Evolutionary conservation across 2,888 invertebrate genomes (phyloP), one percentile per base, ranked within the genome.

Genomic region (Copidosoma aretas): DNA sequence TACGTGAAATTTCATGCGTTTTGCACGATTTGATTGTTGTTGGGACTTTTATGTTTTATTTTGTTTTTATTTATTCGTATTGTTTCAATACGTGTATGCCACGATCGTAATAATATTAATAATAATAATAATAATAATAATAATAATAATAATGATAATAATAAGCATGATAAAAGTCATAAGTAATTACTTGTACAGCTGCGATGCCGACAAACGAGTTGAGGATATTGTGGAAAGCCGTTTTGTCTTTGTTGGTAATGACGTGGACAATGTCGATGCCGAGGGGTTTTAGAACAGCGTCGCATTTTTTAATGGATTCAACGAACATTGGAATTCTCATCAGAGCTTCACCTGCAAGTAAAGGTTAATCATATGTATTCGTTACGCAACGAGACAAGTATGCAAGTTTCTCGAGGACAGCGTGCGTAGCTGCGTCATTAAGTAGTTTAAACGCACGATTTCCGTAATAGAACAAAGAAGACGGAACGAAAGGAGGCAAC

Each of bases 181-280:
- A n/a, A n/a, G 8, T 60, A 43, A 64, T 74, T 80, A 87, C 87
- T 80, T 88, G 88, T 25, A 88, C 82, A 1, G 91, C 89, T 21
- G 91, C 90, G 75, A 92, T 92, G 52, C 90, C 89, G 54, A 92
- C 89, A 81, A 93, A 92, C 15, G 90, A 89, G 80, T 91, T 86
- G 25, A 91, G 78, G 66, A 90, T 90, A 75, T 89, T 88, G 68
- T 91, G 88, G 75, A 90, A 89, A 1, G 87, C 87, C 1, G 82
- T 84, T 24, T 86, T 85, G 72, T 90, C 88, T 21, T 86, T 85
- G 56, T 82, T 85, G 15, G 88, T 87, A 53, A 92, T 81, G 63
- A 91, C 86, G 46, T 89, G 81, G 59, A 88, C 83, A 41, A 93
- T 85, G 77, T 91, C 88, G 12, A 91, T 76, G 12, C 88, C 90